Conservation (phyloP, 2,113 vertebrate species). For the Proteles cristata region DNA sequence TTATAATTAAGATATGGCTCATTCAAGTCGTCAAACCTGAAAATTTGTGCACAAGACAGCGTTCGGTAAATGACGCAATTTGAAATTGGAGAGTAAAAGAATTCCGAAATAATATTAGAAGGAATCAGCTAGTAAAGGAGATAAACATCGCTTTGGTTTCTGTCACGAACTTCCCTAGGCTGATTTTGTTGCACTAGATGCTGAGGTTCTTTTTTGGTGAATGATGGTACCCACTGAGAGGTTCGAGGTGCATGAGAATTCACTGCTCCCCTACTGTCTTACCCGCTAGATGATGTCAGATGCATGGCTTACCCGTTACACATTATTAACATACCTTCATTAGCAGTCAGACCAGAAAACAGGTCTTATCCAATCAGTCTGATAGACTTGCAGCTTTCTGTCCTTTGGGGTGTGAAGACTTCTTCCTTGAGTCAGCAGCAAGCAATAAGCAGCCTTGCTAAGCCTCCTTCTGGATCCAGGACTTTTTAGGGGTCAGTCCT, state of each 20-base stretch:
- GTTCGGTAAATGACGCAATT: not conserved
- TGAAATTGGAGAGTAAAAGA: not conserved
- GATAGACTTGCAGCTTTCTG: not conserved
- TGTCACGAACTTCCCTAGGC: not conserved
- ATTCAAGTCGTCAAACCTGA: not conserved
- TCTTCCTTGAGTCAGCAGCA: not conserved
- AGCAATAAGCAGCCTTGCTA: not conserved
- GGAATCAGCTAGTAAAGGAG: not conserved
- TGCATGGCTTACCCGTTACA: not conserved
- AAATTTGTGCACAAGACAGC: not conserved
- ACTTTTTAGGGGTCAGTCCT: not conserved
- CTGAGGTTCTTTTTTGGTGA: not conserved
- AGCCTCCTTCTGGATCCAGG: not conserved
- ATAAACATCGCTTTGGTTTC: not conserved
- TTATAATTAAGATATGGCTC: conserved; percentile 30
- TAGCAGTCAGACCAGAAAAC: not conserved
- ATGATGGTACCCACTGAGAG: not conserved
- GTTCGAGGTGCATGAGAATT: not conserved
- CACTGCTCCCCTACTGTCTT: not conserved
- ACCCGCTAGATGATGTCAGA: not conserved
- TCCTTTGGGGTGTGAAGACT: not conserved
- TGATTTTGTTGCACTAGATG: not conserved
- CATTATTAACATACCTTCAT: not conserved
- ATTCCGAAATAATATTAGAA: not conserved
- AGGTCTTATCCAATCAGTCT: not conserved